These are phyloP conservation scores for Hemiprocne comata DNA, from an alignment of 2,113 vertebrate species.

Conservation along the genomic window DNA sequence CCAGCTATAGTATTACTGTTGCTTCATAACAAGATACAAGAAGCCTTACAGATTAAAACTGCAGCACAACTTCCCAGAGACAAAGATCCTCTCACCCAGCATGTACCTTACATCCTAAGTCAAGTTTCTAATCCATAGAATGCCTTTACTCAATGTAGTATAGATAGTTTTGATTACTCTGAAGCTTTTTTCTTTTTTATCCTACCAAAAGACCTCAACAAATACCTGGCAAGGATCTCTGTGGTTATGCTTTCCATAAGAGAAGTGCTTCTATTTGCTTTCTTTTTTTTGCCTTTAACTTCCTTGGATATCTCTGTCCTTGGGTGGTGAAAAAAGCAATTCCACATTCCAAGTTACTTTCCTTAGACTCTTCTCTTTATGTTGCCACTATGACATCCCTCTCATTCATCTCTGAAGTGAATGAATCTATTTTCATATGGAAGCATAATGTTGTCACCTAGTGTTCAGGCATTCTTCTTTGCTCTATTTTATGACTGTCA, in stretches of 20 bases:
- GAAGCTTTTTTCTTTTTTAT: not conserved
- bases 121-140: not conserved
- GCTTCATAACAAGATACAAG: not conserved
- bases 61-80: not conserved
- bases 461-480: not conserved
- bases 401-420: not conserved
- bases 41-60: not conserved
- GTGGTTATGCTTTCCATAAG: not conserved
- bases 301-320: not conserved
- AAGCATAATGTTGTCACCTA: not conserved
- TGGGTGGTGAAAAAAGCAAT: constrained; percentile 3
- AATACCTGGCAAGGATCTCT: not conserved
- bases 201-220: not conserved
- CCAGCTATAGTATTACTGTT: not conserved
- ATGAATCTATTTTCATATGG: not conserved
- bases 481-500: not conserved
- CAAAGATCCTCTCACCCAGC: not conserved
- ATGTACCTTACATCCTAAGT: not conserved
- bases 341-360: not conserved
- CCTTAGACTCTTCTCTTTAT: not conserved
- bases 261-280: not conserved
- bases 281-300: not conserved
- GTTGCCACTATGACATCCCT: not conserved
- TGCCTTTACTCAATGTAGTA: not conserved
- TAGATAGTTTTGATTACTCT: not conserved